Evolutionary conservation across 1,140 invertebrate genomes (phyloP).

Genomic region (Macrobrachium rosenbergii): DNA sequence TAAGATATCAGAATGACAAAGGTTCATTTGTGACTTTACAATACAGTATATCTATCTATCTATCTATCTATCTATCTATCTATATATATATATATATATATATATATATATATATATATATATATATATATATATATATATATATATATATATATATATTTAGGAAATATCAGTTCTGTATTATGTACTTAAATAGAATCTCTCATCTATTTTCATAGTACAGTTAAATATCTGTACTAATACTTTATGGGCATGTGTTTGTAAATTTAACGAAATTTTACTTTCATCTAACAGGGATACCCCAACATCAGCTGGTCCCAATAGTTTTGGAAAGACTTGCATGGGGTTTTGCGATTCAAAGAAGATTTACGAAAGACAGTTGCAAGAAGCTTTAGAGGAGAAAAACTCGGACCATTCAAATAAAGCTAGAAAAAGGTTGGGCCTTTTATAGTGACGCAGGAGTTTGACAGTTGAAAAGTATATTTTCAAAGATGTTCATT

Average conservation of each 20-base stretch:
- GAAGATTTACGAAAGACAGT: conserved; percentile 88
- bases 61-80: no score
- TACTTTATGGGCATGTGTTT: no score
- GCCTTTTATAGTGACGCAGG: background rate
- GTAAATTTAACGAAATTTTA: background rate
- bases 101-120: conserved; percentile 13
- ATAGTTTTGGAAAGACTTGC: conserved; percentile 94
- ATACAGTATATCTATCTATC: no score
- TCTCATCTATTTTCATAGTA: no score
- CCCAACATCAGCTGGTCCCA: conserved; percentile 93
- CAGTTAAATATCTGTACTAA: no score
- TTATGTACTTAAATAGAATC: no score
- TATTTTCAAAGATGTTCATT: no score
- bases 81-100: conserved; percentile 2
- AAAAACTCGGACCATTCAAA: conserved; percentile 71
- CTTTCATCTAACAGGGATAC: conserved; percentile 78
- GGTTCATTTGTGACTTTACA: no score
- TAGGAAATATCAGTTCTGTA: no score
- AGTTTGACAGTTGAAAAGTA: no score
- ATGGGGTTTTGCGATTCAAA: conserved; percentile 93
- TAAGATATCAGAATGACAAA: no score
- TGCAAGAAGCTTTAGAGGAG: conserved; percentile 75
- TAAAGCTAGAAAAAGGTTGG: background rate
- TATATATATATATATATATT: conserved; percentile 1
- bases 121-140: conserved; percentile 14